Evolutionary conservation across 37 sponge, comb jelly and placozoan species (phyloP).

Genomic region (Cladorhizidae sp.): DNA sequence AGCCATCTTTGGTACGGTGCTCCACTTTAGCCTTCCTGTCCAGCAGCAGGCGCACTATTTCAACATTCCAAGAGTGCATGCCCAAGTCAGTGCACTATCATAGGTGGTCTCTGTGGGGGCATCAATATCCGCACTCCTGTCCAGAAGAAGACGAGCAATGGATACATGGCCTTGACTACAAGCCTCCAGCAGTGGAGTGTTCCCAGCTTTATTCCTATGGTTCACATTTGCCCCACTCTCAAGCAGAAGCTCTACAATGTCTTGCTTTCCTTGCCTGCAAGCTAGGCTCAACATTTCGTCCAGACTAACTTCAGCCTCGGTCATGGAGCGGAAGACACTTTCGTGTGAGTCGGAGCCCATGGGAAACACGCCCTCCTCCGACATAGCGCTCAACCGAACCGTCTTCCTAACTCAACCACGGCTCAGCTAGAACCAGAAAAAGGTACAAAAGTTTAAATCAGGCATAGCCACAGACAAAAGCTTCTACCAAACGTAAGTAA

Average conservation of each 20-base stretch:
- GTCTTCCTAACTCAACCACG: background rate
- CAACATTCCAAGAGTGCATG: slow-evolving; percentile 96
- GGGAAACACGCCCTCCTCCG: slow-evolving; percentile 34
- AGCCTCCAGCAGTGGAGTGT: slow-evolving; percentile 97
- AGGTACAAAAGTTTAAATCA: background rate
- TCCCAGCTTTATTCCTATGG: slow-evolving; percentile 96
- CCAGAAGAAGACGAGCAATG: slow-evolving; percentile 87
- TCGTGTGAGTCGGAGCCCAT: slow-evolving; percentile 34
- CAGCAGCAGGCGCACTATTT: slow-evolving; percentile 87
- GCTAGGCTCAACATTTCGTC: slow-evolving; percentile 99
- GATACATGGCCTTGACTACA: slow-evolving; percentile 97
- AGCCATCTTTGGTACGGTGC: slow-evolving; percentile 97
- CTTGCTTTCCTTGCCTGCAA: slow-evolving; percentile 99
- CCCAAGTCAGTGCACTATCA: slow-evolving; percentile 98
- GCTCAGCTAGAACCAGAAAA: background rate
- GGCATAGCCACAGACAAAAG: background rate
- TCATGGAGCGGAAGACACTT: slow-evolving; percentile 60
- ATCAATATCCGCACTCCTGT: slow-evolving; percentile 92
- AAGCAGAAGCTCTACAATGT: slow-evolving; percentile 95
- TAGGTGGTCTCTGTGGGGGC: slow-evolving; percentile 94
- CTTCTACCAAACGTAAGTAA: background rate
- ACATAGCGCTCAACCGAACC: background rate
- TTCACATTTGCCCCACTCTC: slow-evolving; percentile 96
- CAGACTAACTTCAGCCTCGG: slow-evolving; percentile 87
- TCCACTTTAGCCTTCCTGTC: slow-evolving; percentile 86